Evolutionary conservation across 1,140 invertebrate species (phyloP), one percentile per base, ranked within the genome.

Genomic region (Muscidifurax raptorellus): DNA sequence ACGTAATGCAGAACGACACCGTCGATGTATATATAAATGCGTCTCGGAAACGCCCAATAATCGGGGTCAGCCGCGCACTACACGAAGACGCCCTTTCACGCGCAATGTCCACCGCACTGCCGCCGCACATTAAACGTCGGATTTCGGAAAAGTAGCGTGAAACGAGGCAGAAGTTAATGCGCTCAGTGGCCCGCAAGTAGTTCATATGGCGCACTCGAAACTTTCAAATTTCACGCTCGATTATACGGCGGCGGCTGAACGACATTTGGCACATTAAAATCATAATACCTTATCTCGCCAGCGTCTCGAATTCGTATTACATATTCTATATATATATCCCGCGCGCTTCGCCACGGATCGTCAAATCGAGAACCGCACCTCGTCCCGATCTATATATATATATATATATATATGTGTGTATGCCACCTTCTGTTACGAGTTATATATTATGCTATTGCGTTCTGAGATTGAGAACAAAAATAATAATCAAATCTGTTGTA

Each of bases 211-310:
- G 52, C 27, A 76, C 80, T 85, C 44, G 89, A 90, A 89, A 88
- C 90, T 91, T 91, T 90, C 87, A 90, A 91, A 91, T 91, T 91
- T 91, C 88, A 91, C 90, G 90, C 89, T 90, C 90, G 90, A 91
- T 91, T 91, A 90, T 90, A 82, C 87, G 52, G 52, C 47, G 82
- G 32, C n/a, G 79, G 78, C 71, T 59, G 76, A 25, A 71, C 67
- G 88, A 87, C 91, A 91, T 91, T 91, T 91, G 91, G 90, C 86
- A 28, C 88, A 88, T 89, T 89, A 88, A 88, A 89, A 87, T 83
- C 66, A 86, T 86, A 86, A 86, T 78, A 71, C 84, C 84, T 85
- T 85, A 85, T 85, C 84, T 85, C 25, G 44, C 9, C 40, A 7
- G 52, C 52, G 74, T 83, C 85, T 83, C 85, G 59, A 86, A 86